These are phyloP conservation scores for Sigmodon hispidus DNA, from an alignment of 2,113 vertebrate genomes.

Conservation along the genomic window DNA sequence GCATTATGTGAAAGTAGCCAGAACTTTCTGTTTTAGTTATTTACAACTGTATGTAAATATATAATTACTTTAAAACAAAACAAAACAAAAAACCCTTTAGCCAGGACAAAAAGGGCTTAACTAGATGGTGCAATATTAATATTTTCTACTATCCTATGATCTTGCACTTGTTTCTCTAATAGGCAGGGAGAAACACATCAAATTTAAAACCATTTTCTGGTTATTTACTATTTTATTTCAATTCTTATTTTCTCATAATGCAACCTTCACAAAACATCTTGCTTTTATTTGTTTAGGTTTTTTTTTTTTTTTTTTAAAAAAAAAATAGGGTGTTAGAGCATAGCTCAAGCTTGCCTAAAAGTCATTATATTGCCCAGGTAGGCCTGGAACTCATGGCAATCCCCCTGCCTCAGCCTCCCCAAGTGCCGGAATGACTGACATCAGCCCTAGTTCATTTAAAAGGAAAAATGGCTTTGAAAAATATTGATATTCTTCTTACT, in stretches of 20 bases:
- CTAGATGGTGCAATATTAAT: background rate
- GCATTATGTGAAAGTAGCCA: background rate
- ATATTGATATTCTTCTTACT: background rate
- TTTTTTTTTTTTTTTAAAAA: too few species aligned
- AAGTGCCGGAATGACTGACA: background rate
- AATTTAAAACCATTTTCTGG: background rate
- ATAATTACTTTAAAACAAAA: background rate
- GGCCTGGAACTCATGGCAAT: background rate
- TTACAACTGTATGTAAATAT: background rate
- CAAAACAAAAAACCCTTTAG: background rate
- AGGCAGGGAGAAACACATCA: background rate
- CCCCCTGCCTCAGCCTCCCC: background rate
- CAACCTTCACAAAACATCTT: background rate
- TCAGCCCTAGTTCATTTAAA: background rate
- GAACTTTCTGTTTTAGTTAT: background rate
- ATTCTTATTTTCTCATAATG: background rate
- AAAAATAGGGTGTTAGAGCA: background rate
- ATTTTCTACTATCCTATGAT: background rate
- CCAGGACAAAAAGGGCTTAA: background rate
- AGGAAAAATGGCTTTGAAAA: background rate
- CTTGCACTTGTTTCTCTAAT: background rate
- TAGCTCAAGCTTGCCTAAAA: background rate
- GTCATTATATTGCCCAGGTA: background rate
- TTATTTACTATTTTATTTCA: background rate
- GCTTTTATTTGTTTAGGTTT: background rate